These are phyloP conservation scores for Lanius ludovicianus DNA, from an alignment of 2,113 vertebrate species.

Conservation along the genomic window DNA sequence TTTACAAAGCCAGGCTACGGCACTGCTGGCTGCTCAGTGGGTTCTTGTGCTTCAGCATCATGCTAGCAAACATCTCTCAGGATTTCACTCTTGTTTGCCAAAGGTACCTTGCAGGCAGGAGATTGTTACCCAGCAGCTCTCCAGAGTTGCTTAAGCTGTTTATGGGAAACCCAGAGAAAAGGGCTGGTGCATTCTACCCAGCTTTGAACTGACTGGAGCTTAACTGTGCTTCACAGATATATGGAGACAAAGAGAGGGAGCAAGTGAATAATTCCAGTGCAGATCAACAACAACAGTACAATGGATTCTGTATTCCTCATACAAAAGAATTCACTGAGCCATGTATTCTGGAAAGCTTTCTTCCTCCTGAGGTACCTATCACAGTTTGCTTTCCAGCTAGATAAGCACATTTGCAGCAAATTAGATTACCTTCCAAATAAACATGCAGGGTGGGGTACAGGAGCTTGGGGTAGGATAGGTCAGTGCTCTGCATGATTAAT, in stretches of 20 bases:
- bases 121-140: not conserved
- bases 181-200: not conserved
- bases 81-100: not conserved
- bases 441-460: not conserved
- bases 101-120: not conserved
- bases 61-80: not conserved
- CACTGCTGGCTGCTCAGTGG: not conserved
- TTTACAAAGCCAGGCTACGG: not conserved
- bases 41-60: not conserved
- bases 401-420: not conserved
- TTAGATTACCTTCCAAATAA: conserved; percentile 1
- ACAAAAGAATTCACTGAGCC: not conserved
- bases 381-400: not conserved
- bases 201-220: not conserved
- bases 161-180: not conserved
- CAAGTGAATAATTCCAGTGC: not conserved
- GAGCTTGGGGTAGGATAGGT: not conserved
- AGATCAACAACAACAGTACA: not conserved
- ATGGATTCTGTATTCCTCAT: not conserved
- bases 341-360: not conserved
- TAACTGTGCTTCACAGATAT: not conserved
- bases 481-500: not conserved
- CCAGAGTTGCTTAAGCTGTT: not conserved
- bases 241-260: not conserved
- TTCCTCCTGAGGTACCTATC: not conserved